phyloP scores from a whole-genome alignment of 2,888 invertebrate species.

The Thalpophila matura region DNA sequence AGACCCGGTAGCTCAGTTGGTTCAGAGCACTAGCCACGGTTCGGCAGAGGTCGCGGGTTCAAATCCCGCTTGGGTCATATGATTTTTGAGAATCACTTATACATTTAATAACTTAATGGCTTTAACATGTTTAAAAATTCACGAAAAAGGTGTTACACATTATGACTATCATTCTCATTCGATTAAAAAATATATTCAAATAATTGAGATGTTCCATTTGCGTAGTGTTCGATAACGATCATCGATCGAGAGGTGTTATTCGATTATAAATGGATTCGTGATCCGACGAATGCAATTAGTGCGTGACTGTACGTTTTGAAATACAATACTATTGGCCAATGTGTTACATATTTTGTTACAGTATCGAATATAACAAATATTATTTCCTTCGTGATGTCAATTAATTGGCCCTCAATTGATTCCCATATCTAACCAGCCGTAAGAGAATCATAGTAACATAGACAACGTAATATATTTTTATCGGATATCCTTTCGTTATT shows the following conservation, averaged over 20 bases:
- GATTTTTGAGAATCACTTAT: too few species aligned
- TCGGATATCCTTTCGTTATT: too few species aligned
- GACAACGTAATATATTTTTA: too few species aligned
- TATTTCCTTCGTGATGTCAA: slow-evolving; percentile 30
- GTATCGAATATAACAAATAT: slow-evolving; percentile 61
- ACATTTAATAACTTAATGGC: too few species aligned
- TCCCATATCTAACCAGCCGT: neutral
- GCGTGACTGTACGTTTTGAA: slow-evolving; percentile 71
- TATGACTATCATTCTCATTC: slow-evolving; percentile 24
- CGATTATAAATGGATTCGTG: slow-evolving; percentile 66
- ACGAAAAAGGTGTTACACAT: neutral
- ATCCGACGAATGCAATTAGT: slow-evolving; percentile 70
- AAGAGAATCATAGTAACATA: too few species aligned
- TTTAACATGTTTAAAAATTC: too few species aligned
- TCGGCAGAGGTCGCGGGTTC: too few species aligned
- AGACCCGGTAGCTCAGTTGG: too few species aligned
- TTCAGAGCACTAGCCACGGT: too few species aligned
- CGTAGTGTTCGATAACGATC: slow-evolving; percentile 50
- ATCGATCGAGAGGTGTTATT: slow-evolving; percentile 59
- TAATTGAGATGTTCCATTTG: slow-evolving; percentile 66
- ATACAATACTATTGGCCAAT: slow-evolving; percentile 69
- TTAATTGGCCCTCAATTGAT: neutral
- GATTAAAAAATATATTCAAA: slow-evolving; percentile 38
- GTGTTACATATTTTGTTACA: slow-evolving; percentile 56
- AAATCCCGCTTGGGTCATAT: too few species aligned